phyloP scores from a whole-genome alignment of 2,113 vertebrate species.

The Saguinus midas region DNA sequence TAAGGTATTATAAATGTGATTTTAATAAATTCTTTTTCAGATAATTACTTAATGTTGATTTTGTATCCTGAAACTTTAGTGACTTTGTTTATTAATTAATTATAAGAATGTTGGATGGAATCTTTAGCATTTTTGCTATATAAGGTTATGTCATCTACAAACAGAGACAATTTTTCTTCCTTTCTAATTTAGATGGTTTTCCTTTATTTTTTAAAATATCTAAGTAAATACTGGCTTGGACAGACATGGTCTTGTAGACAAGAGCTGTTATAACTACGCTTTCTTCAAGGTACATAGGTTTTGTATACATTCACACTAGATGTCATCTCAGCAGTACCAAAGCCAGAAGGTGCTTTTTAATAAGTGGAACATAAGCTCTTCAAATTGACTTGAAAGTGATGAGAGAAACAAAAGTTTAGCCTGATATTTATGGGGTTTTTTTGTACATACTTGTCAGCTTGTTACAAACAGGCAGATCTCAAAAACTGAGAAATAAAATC shows the following conservation, averaged over 20 bases:
- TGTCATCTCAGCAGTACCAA: not conserved
- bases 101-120: not conserved
- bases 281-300: not conserved
- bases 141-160: not conserved
- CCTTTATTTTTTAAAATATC: not conserved
- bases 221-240: not conserved
- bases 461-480: not conserved
- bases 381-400: not conserved
- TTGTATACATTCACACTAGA: not conserved
- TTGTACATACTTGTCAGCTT: not conserved
- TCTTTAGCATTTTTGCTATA: not conserved
- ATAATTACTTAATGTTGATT: not conserved
- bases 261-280: not conserved
- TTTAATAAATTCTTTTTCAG: not conserved
- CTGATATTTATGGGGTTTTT: not conserved
- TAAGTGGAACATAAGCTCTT: conserved; percentile 6
- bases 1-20: not conserved
- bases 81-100: not conserved
- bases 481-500: conserved; percentile 1
- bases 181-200: not conserved
- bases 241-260: not conserved
- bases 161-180: not conserved
- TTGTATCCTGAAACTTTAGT: not conserved
- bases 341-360: not conserved
- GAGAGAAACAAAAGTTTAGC: conserved; percentile 33